Evolutionary conservation across 2,888 invertebrate genomes (phyloP).

Genomic region (Leptopterna dolabrata): DNA sequence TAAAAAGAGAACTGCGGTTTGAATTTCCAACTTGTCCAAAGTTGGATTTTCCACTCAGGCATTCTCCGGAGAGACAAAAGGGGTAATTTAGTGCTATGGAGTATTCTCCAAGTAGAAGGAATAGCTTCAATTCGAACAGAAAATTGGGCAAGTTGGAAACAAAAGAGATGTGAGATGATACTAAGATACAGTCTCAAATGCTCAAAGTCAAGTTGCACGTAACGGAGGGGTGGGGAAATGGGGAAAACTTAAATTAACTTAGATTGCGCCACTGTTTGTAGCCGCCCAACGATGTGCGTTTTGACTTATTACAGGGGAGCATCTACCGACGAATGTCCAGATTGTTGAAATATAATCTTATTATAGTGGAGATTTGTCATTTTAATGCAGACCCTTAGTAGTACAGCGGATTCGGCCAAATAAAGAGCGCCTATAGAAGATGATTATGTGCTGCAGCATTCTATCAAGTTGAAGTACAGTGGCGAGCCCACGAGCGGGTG

Average conservation of each 20-base stretch:
- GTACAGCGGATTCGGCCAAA: too few relatives aligned
- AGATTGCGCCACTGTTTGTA: neutral
- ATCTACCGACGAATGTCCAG: too few relatives aligned
- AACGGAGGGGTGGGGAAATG: neutral
- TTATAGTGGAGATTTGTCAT: too few relatives aligned
- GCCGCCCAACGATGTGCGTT: neutral
- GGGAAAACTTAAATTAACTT: neutral
- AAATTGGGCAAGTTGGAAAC: constrained; percentile 18
- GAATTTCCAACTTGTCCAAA: neutral
- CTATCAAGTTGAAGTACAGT: too few relatives aligned
- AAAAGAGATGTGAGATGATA: constrained; percentile 23
- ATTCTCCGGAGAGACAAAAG: neutral
- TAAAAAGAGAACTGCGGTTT: neutral
- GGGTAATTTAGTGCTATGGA: neutral
- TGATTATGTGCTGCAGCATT: too few relatives aligned
- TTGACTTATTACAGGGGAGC: neutral
- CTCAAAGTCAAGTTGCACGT: neutral
- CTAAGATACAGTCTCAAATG: neutral
- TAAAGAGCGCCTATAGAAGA: too few relatives aligned
- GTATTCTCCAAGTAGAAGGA: neutral
- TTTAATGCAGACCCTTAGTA: too few relatives aligned
- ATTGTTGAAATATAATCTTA: too few relatives aligned
- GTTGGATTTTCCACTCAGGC: neutral
- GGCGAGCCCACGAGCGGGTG: too few relatives aligned
- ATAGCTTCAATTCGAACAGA: neutral